Percentiles rank a stretch among this genome's conserved stretches.
Conservation (phyloP, 1,140 invertebrate genomes). For the Venustaconcha ellipsiformis region DNA sequence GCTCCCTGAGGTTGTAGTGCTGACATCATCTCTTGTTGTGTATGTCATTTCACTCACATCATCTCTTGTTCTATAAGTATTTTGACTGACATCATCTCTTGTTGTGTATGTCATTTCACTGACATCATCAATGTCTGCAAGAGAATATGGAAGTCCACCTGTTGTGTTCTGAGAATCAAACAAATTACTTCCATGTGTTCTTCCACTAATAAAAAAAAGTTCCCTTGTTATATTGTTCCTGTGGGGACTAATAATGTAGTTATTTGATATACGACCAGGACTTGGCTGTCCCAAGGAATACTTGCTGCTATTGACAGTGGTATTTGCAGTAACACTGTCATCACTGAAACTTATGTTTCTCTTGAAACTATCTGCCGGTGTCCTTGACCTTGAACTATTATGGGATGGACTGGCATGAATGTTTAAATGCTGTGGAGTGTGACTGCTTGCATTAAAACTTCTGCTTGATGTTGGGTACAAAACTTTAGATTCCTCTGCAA, state of each 20-base stretch:
- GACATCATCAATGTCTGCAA: slow-evolving; percentile 55
- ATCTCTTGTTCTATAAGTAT: too few species aligned
- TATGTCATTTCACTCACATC: slow-evolving; percentile 44
- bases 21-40: slow-evolving; percentile 46
- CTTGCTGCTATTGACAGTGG: slow-evolving; percentile 35
- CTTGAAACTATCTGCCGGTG: slow-evolving; percentile 34
- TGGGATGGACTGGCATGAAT: too few species aligned
- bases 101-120: slow-evolving; percentile 36
- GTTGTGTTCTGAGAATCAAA: slow-evolving; percentile 41
- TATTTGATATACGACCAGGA: slow-evolving; percentile 10
- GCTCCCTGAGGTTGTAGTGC: slow-evolving; percentile 60
- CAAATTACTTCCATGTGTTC: slow-evolving; percentile 26
- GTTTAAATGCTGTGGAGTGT: too few species aligned
- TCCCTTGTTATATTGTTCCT: slow-evolving; percentile 7
- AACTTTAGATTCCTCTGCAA: slow-evolving; percentile 41
- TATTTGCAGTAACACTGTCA: slow-evolving; percentile 62
- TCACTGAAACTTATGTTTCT: slow-evolving; percentile 65
- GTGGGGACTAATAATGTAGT: slow-evolving; percentile 14
- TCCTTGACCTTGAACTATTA: neutral
- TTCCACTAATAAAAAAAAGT: slow-evolving; percentile 32
- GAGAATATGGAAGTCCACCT: slow-evolving; percentile 52
- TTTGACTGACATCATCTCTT: slow-evolving; percentile 51
- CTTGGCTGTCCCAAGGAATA: slow-evolving; percentile 9
- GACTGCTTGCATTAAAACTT: too few species aligned
- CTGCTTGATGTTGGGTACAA: slow-evolving; percentile 1